phyloP scores from a whole-genome alignment of 2,888 invertebrate genomes.

The Drosophila mimica region DNA sequence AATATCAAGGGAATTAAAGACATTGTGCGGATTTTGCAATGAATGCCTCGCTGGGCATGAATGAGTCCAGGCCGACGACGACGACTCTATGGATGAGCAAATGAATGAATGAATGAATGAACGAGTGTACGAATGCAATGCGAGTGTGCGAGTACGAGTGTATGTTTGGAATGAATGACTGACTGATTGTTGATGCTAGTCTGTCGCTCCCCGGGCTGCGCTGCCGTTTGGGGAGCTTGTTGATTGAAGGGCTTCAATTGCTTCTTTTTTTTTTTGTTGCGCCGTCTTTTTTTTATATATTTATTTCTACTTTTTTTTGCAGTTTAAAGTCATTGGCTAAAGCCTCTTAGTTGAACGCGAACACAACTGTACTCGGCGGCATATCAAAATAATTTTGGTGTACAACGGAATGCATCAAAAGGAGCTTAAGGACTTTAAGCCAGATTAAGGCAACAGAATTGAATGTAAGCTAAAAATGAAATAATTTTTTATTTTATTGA shows the following conservation, averaged over 20 bases:
- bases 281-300: constrained; percentile 26
- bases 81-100: constrained; percentile 42
- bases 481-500: background rate
- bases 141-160: constrained; percentile 21
- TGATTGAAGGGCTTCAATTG: constrained; percentile 66
- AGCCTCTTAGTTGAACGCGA: constrained; percentile 22
- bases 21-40: constrained; percentile 76
- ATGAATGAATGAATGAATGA: constrained; percentile 39
- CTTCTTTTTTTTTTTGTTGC: constrained; percentile 32
- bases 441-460: background rate
- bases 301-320: constrained; percentile 27
- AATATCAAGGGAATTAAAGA: constrained; percentile 82
- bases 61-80: constrained; percentile 29
- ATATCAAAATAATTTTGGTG: background rate
- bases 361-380: constrained; percentile 27
- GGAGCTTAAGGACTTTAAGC: background rate
- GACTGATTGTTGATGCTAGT: constrained; percentile 57
- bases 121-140: background rate
- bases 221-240: constrained; percentile 30
- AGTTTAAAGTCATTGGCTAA: constrained; percentile 38
- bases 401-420: background rate
- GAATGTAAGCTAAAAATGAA: background rate
- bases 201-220: constrained; percentile 16
- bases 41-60: constrained; percentile 69
- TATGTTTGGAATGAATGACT: constrained; percentile 43